Evolutionary conservation across 2,113 vertebrate species (phyloP).

Genomic region (Anseranas semipalmata): DNA sequence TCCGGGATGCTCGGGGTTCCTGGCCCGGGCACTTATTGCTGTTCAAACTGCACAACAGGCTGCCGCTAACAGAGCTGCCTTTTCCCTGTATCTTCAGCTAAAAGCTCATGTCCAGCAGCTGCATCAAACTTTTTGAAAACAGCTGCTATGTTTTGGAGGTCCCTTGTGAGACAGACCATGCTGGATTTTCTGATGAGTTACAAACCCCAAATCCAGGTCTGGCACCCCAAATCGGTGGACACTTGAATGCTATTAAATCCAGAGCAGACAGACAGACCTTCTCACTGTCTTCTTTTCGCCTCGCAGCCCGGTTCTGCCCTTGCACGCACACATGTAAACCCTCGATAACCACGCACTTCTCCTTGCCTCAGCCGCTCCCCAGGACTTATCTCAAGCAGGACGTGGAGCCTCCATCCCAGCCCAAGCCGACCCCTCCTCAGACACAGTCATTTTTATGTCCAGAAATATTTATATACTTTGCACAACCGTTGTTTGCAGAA

Average conservation of each 20-base stretch:
- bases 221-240: neutral
- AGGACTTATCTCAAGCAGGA: slow-evolving; percentile 41
- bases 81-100: neutral
- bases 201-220: neutral
- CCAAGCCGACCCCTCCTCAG: neutral
- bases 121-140: neutral
- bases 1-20: neutral
- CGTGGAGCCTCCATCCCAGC: neutral
- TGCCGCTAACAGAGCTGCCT: neutral
- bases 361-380: neutral
- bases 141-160: neutral
- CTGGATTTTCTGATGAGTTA: neutral
- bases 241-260: neutral
- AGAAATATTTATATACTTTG: slow-evolving; percentile 72
- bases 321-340: slow-evolving; percentile 26
- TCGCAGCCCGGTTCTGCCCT: slow-evolving; percentile 20
- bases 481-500: slow-evolving; percentile 58
- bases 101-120: neutral
- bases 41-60: neutral
- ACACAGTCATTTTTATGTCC: slow-evolving; percentile 55
- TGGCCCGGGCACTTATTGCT: neutral
- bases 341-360: slow-evolving; percentile 7
- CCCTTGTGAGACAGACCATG: neutral
- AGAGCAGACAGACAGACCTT: neutral
- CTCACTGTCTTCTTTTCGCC: neutral